Evolutionary conservation across 2,113 vertebrate genomes (phyloP).

Genomic region (Dicentrarchus labrax): DNA sequence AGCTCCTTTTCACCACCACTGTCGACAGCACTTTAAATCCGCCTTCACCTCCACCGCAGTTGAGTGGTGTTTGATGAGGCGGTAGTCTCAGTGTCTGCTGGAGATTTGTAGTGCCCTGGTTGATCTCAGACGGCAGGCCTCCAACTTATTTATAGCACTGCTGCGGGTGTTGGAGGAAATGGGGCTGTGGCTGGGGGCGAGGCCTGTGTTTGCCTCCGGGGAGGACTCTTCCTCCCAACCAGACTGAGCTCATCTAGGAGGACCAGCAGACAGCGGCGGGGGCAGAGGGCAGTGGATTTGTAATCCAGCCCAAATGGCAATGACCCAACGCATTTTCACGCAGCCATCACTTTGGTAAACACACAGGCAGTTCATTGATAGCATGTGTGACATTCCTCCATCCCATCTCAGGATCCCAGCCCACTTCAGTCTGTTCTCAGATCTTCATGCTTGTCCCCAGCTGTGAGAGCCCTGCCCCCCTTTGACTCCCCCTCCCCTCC

Average conservation of each 20-base stretch:
- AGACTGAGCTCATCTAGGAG: conserved; percentile 55
- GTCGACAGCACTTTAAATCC: conserved; percentile 36
- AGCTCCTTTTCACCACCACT: conserved; percentile 16
- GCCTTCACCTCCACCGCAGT: conserved; percentile 27
- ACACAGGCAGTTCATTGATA: conserved; percentile 76
- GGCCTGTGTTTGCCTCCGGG: conserved; percentile 31
- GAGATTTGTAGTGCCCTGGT: conserved; percentile 56
- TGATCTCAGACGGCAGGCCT: conserved; percentile 65
- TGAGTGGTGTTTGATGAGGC: conserved; percentile 58
- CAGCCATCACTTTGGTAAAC: conserved; percentile 75
- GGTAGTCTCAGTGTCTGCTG: conserved; percentile 56
- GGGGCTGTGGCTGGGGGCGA: conserved; percentile 57
- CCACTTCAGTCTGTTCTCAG: conserved; percentile 52
- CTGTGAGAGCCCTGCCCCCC: conserved; percentile 42
- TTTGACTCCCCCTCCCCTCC: conserved; percentile 16
- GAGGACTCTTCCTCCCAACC: conserved; percentile 61
- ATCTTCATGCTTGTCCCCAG: conserved; percentile 42
- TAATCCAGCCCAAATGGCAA: conserved; percentile 63
- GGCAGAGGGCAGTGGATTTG: conserved; percentile 41
- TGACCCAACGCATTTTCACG: conserved; percentile 67
- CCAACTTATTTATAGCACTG: conserved; percentile 75
- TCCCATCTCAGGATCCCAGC: conserved; percentile 69
- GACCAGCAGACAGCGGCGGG: conserved; percentile 23
- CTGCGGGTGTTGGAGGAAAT: conserved; percentile 78
- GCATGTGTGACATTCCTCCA: conserved; percentile 83